A percentile compares a stretch with the other conserved stretches of the same genome.
Evolutionary conservation across 2,888 invertebrate species (phyloP).

Genomic region (Eupithecia inturbata): DNA sequence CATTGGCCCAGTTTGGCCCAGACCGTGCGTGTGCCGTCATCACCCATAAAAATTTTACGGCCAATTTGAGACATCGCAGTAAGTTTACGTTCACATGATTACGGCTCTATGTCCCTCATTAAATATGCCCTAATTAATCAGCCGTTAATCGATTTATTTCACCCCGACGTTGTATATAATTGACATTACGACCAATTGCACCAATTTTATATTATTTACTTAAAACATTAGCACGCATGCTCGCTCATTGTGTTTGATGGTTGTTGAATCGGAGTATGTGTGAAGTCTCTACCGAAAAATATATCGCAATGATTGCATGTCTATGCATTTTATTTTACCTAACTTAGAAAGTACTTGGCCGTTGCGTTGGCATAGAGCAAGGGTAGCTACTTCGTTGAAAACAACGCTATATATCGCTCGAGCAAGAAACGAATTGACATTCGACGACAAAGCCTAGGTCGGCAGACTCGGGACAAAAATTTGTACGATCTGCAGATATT

Average conservation of each 20-base stretch:
- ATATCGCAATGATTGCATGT: background rate
- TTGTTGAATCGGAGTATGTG: background rate
- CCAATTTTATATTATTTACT: background rate
- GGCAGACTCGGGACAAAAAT: background rate
- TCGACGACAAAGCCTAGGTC: background rate
- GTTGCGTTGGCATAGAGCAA: background rate
- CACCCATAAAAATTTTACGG: constrained; percentile 39
- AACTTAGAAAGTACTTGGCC: background rate
- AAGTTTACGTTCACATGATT: constrained; percentile 40
- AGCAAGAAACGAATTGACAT: background rate
- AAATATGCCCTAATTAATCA: constrained; percentile 34
- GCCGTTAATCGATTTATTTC: constrained; percentile 33
- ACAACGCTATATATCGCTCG: background rate
- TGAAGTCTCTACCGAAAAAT: background rate
- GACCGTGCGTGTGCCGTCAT: constrained; percentile 35
- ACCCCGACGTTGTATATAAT: constrained; percentile 23
- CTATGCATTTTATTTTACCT: background rate
- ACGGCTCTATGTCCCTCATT: constrained; percentile 35
- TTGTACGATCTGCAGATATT: no score
- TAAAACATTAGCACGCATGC: background rate
- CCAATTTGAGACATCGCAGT: constrained; percentile 43
- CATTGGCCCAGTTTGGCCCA: constrained; percentile 15
- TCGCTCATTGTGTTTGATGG: background rate
- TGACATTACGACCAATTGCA: constrained; percentile 9
- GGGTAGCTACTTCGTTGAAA: background rate